Base-by-base conservation (phyloP, 2,113 vertebrate species). In the Nematolebias whitei region DNA sequence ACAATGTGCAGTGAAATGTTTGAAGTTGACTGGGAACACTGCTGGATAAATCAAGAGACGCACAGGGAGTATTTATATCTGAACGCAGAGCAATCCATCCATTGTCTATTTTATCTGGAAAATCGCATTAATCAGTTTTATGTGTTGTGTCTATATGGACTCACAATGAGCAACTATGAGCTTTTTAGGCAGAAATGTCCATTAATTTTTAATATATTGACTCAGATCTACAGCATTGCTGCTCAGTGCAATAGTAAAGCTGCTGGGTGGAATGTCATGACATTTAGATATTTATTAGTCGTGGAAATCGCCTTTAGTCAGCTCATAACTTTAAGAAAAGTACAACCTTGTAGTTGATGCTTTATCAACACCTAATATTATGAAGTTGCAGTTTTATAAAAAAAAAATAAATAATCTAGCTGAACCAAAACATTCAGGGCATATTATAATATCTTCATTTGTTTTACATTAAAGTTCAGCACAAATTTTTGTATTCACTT, bases 31-130 rank as follows among this genome's bases (percentile, higher is more conserved):
- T 55, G 24, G 20, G 43, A 32, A 60, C 32, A 58, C 41, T 7
- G 18, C 10, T 32, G 32, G 32, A 35, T 35, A 40, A 78, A 70
- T 41, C 52, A 63, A 72, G n/a, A 13, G 12, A 44, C 19, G 1
- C 2, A 40, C 5, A 4, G 24, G 14, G n/a, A 26, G 24, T 55
- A 38, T 64, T 61, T 61, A 39, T 20, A 56, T 61, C 8, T 1
- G 2, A 32, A 43, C 23, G 19, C 39, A 12, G n/a, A 19, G 50
- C 23, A 18, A 16, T 14, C 24, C 50, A 32, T 29, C 15, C 14
- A 29, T 29, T 15, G 2, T 29, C 2, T 55, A 35, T 56, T 64
- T 56, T 59, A 56, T 56, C 12, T 39, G 15, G 4, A 6, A 16
- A 52, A 43, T 71, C 41, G 64, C 12, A 71, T 38, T 29, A 22